Evolutionary conservation across 2,888 invertebrate genomes (phyloP).

Genomic region (Leucophenga maculata): DNA sequence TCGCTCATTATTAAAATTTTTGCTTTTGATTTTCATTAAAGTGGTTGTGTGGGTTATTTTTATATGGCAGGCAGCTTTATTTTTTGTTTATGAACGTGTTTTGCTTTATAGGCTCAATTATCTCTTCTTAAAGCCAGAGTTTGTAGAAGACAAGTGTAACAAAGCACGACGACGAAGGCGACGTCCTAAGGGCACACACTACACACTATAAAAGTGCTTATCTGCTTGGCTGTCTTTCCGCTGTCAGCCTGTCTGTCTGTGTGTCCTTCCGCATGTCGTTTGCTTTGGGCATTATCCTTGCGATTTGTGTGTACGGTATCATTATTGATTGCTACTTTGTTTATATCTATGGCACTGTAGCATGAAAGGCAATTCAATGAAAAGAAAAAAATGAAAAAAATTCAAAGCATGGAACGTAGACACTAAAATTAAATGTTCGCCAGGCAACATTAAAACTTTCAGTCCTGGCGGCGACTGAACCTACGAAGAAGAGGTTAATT

Average conservation of each 20-base stretch:
- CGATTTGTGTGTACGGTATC: constrained; percentile 23
- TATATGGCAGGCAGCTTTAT: constrained; percentile 9
- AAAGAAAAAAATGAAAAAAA: not conserved
- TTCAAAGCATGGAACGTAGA: not conserved
- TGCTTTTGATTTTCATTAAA: not conserved
- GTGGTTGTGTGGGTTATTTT: not conserved
- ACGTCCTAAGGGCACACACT: too few species aligned
- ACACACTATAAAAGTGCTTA: not conserved
- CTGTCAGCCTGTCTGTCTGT: not conserved
- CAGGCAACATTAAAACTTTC: constrained; percentile 19
- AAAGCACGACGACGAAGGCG: too few species aligned
- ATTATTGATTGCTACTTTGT: constrained; percentile 23
- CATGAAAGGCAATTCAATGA: not conserved
- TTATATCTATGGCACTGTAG: constrained; percentile 3
- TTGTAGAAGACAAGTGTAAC: too few species aligned
- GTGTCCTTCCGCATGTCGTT: not conserved
- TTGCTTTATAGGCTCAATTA: constrained; percentile 22
- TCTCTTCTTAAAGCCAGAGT: not conserved
- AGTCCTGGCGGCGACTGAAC: not conserved
- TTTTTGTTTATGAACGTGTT: constrained; percentile 15
- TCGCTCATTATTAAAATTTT: constrained; percentile 15
- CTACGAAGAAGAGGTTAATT: not conserved
- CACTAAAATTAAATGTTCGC: constrained; percentile 13
- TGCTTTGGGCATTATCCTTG: constrained; percentile 21
- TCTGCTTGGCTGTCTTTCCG: not conserved